A percentile compares a stretch with the other conserved stretches of the same genome.
Conservation (phyloP, 2,113 vertebrate species). For the Pseudonaja textilis region DNA sequence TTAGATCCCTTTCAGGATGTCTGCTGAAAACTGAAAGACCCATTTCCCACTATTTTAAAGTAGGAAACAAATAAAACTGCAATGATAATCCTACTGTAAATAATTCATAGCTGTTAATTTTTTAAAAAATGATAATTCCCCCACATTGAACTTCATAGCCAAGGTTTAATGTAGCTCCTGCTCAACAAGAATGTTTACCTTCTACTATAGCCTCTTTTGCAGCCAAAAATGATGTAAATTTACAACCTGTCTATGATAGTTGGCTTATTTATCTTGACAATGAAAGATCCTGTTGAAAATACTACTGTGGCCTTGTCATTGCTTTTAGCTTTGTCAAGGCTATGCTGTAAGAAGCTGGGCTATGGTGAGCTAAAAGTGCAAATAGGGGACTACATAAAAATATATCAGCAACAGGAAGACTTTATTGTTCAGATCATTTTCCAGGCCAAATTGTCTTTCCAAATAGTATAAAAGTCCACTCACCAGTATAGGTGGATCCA, state of each 20-base stretch:
- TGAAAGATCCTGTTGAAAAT: neutral
- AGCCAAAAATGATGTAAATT: neutral
- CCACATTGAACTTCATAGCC: neutral
- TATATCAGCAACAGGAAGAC: neutral
- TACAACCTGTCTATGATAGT: neutral
- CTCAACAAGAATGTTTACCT: neutral
- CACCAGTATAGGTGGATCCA: neutral
- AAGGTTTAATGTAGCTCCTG: neutral
- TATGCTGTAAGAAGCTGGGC: neutral
- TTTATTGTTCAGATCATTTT: neutral
- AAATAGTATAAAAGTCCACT: neutral
- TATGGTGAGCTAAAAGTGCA: neutral
- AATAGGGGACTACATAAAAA: neutral
- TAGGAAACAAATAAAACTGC: neutral
- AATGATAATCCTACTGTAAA: neutral
- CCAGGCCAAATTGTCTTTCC: neutral
- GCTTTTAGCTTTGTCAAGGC: neutral
- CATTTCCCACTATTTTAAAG: neutral
- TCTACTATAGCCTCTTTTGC: neutral
- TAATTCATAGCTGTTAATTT: neutral
- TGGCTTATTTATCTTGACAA: neutral
- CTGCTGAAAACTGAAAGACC: neutral
- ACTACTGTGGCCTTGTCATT: neutral
- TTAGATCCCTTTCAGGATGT: neutral
- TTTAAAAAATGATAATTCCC: neutral